Percentiles rank a stretch among this genome's conserved stretches.
Evolutionary conservation across 2,888 invertebrate genomes (phyloP).

Genomic region (Diadegma fenestrale): DNA sequence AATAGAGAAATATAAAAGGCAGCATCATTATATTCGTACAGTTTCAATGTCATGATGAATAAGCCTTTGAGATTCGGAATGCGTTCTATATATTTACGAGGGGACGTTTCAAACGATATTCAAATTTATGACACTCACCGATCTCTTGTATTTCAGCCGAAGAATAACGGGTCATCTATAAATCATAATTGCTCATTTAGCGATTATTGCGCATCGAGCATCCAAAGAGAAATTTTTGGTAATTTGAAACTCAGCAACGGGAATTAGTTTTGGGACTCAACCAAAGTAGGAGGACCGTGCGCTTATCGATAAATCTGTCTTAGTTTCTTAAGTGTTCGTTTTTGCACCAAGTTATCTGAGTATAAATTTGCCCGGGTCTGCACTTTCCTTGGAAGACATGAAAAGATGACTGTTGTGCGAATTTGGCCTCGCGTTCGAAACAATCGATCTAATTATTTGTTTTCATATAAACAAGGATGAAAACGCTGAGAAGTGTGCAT

Average conservation of each 20-base stretch:
- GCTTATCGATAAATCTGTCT: too few relatives aligned
- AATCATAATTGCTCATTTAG: not conserved
- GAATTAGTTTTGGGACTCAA: too few relatives aligned
- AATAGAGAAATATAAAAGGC: not conserved
- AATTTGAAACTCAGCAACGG: too few relatives aligned
- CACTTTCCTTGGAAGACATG: not conserved
- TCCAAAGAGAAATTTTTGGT: too few relatives aligned
- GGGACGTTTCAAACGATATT: not conserved
- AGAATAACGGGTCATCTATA: not conserved
- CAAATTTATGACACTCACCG: not conserved
- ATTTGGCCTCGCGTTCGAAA: not conserved
- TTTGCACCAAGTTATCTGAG: too few relatives aligned
- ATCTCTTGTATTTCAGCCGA: not conserved
- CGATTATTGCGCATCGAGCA: not conserved
- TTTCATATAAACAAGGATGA: slow-evolving; percentile 12
- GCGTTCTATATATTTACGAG: not conserved
- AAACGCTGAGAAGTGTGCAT: slow-evolving; percentile 75
- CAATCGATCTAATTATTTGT: slow-evolving; percentile 13
- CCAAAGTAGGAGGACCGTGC: too few relatives aligned
- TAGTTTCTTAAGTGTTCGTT: too few relatives aligned
- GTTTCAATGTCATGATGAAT: not conserved
- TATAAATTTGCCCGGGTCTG: too few relatives aligned
- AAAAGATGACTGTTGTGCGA: not conserved
- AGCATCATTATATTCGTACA: not conserved
- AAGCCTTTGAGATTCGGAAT: not conserved